phyloP scores from a whole-genome alignment of 1,140 invertebrate species.

The Paraescarpia echinospica region DNA sequence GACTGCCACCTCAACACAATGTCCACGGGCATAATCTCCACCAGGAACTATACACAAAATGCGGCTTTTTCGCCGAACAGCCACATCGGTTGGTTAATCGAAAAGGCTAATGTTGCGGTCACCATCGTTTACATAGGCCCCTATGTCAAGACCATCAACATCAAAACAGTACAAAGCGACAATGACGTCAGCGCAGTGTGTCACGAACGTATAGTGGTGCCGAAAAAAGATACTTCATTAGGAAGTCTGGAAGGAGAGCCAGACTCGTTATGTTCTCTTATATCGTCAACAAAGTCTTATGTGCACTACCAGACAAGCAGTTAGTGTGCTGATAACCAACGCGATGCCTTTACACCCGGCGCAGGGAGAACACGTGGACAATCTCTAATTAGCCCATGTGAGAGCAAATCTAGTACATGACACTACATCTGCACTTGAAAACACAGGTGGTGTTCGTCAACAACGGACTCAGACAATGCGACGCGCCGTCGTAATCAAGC shows the following conservation, averaged over 20 bases:
- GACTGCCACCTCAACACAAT: neutral
- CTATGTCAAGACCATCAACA: neutral
- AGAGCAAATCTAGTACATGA: neutral
- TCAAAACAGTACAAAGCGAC: neutral
- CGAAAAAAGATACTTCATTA: neutral
- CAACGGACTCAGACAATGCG: neutral
- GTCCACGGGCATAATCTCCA: neutral
- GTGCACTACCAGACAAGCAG: neutral
- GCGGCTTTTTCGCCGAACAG: too few relatives aligned
- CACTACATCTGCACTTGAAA: neutral
- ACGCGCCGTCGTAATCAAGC: neutral
- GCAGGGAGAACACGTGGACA: neutral
- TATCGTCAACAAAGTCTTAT: neutral
- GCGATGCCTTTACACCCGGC: too few relatives aligned
- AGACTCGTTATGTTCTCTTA: neutral
- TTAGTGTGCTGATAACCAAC: neutral
- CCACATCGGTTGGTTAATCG: too few relatives aligned
- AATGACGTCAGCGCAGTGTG: neutral
- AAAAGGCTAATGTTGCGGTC: neutral
- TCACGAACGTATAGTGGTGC: neutral
- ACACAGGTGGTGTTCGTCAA: neutral
- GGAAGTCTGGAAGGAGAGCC: neutral
- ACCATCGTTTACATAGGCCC: neutral
- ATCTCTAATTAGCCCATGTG: neutral
- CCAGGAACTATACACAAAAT: neutral